Percentiles rank a stretch among this genome's conserved stretches.
Conservation (phyloP, 1,140 invertebrate species). For the Philopotamus ludificatus region DNA sequence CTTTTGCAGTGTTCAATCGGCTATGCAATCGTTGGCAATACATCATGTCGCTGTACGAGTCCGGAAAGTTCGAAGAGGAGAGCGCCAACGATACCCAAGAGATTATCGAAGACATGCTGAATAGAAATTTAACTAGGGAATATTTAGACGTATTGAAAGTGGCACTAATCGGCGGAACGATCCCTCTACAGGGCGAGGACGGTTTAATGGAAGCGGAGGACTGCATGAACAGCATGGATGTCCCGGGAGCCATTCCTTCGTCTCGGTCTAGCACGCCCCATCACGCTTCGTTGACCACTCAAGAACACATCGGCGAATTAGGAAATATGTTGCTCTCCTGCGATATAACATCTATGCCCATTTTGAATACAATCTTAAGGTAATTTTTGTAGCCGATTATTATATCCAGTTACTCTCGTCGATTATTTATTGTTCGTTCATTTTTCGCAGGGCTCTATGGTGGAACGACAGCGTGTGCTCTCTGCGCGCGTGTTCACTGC, state of each 20-base stretch:
- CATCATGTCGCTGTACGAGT: slow-evolving; percentile 71
- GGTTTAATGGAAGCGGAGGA: slow-evolving; percentile 70
- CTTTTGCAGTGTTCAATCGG: slow-evolving; percentile 68
- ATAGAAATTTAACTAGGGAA: slow-evolving; percentile 81
- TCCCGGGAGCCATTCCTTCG: slow-evolving; percentile 31
- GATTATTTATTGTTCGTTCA: slow-evolving; percentile 7
- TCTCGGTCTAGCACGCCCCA: slow-evolving; percentile 50
- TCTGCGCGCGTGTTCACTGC: slow-evolving; percentile 70
- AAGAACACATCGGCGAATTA: slow-evolving; percentile 66
- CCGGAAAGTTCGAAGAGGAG: slow-evolving; percentile 75
- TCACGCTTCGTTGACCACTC: slow-evolving; percentile 60
- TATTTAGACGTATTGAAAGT: slow-evolving; percentile 80
- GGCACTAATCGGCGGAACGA: slow-evolving; percentile 55
- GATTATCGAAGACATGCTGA: slow-evolving; percentile 85
- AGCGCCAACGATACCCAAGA: slow-evolving; percentile 80
- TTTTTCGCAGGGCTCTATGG: slow-evolving; percentile 65
- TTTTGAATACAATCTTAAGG: slow-evolving; percentile 64
- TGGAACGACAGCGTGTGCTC: slow-evolving; percentile 84
- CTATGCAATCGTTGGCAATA: slow-evolving; percentile 78
- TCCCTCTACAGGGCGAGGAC: slow-evolving; percentile 44
- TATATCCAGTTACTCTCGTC: neutral
- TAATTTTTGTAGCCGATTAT: slow-evolving; percentile 38
- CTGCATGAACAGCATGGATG: slow-evolving; percentile 54
- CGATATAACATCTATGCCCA: slow-evolving; percentile 64
- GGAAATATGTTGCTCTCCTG: slow-evolving; percentile 66